Conservation (phyloP, 2,888 invertebrate species). For the Tetropium fuscum region DNA sequence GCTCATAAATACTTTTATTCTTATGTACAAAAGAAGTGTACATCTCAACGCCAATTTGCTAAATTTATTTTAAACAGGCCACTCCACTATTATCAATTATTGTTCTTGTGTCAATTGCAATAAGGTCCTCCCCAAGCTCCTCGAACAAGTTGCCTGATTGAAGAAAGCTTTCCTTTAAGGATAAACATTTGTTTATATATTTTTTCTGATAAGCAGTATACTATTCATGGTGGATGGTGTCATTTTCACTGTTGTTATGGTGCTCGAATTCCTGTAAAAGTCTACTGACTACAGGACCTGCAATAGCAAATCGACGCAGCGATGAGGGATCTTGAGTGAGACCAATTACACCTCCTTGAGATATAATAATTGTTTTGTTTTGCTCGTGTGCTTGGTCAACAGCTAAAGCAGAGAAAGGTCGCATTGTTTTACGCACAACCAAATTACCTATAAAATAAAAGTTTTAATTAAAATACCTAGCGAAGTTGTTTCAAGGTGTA, state of each 20-base stretch:
- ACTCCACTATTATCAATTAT: slow-evolving; percentile 2
- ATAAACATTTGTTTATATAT: slow-evolving; percentile 3
- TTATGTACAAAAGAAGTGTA: slow-evolving; percentile 3
- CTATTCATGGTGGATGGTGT: slow-evolving; percentile 1
- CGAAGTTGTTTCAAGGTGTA: background rate
- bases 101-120: slow-evolving; percentile 2
- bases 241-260: background rate
- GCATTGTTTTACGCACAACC: slow-evolving; percentile 34
- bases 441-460: slow-evolving; percentile 18
- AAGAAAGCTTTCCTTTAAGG: slow-evolving; percentile 3
- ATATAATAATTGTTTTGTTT: slow-evolving; percentile 46
- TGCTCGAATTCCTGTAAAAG: slow-evolving; percentile 12
- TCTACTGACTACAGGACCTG: slow-evolving; percentile 1
- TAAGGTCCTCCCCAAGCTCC: slow-evolving; percentile 3
- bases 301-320: slow-evolving; percentile 21
- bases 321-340: slow-evolving; percentile 40
- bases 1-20: too few species aligned
- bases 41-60: slow-evolving; percentile 1
- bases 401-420: slow-evolving; percentile 45
- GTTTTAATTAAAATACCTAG: background rate
- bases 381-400: slow-evolving; percentile 51
- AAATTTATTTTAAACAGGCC: slow-evolving; percentile 3
- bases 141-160: background rate
- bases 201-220: slow-evolving; percentile 1
- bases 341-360: slow-evolving; percentile 43